Conservation (phyloP, 2,888 invertebrate genomes). For the Corbicula japonica region DNA sequence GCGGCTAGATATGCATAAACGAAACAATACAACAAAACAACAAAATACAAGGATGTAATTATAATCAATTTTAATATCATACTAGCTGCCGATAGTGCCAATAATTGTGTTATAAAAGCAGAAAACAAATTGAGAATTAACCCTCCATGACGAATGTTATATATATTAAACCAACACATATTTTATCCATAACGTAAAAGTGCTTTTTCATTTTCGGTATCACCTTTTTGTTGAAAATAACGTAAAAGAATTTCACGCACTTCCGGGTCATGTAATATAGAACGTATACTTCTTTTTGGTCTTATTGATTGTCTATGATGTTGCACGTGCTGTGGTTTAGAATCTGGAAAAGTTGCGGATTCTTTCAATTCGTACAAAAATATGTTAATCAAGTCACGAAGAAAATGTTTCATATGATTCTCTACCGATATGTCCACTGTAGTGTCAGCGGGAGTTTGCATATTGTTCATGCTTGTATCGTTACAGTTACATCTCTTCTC, state of each 20-base stretch:
- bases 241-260: constrained; percentile 15
- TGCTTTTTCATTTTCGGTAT: constrained; percentile 16
- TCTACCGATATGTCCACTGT: constrained; percentile 1
- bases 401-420: constrained; percentile 10
- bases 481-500: too few relatives aligned
- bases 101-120: not conserved
- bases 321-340: not conserved
- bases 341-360: not conserved
- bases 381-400: constrained; percentile 3
- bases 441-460: not conserved
- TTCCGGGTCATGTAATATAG: constrained; percentile 14
- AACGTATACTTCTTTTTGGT: constrained; percentile 15
- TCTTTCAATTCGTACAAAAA: constrained; percentile 2
- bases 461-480: too few relatives aligned
- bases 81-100: not conserved
- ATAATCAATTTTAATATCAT: not conserved
- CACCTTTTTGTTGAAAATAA: constrained; percentile 26
- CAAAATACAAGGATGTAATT: not conserved
- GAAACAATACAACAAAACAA: not conserved
- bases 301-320: constrained; percentile 9
- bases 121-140: not conserved
- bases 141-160: not conserved
- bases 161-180: not conserved
- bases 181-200: constrained; percentile 27
- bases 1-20: not conserved